Conservation (phyloP, 2,888 invertebrate genomes). For the Prosapia bicincta region DNA sequence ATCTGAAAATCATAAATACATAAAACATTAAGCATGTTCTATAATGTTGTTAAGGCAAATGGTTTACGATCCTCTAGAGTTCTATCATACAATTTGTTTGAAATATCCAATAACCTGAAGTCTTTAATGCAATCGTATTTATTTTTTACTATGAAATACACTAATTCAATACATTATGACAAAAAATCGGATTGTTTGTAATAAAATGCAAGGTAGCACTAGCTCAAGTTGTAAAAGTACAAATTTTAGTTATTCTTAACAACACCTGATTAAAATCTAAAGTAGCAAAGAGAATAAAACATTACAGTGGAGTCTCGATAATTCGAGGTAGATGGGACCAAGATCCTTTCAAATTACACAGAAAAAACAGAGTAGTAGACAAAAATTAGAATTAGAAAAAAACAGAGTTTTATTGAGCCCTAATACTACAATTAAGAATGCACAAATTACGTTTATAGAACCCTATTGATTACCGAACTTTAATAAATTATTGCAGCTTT, state of each 20-base stretch:
- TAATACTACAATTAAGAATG: too few species aligned
- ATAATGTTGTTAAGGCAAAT: background rate
- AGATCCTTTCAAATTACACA: too few species aligned
- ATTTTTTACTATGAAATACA: background rate
- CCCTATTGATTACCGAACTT: too few species aligned
- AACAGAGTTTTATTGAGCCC: too few species aligned
- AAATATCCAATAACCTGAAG: background rate
- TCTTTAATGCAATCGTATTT: background rate
- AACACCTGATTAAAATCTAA: background rate
- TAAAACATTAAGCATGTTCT: slow-evolving; percentile 5
- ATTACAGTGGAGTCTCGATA: too few species aligned
- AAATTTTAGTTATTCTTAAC: background rate
- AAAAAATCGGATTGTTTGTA: background rate
- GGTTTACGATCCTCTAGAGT: background rate
- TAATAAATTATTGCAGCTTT: too few species aligned
- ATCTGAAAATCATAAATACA: slow-evolving; percentile 36
- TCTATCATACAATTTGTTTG: background rate
- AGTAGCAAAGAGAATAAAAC: background rate
- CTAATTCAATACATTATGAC: background rate
- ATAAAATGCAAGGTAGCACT: background rate
- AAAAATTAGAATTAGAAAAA: too few species aligned
- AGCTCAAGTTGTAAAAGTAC: background rate
- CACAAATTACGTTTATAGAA: too few species aligned
- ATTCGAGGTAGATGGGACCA: too few species aligned
- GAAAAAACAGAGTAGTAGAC: too few species aligned